Base-by-base conservation (phyloP, 2,888 invertebrate genomes). In the Caenorhabditis sinica region DNA sequence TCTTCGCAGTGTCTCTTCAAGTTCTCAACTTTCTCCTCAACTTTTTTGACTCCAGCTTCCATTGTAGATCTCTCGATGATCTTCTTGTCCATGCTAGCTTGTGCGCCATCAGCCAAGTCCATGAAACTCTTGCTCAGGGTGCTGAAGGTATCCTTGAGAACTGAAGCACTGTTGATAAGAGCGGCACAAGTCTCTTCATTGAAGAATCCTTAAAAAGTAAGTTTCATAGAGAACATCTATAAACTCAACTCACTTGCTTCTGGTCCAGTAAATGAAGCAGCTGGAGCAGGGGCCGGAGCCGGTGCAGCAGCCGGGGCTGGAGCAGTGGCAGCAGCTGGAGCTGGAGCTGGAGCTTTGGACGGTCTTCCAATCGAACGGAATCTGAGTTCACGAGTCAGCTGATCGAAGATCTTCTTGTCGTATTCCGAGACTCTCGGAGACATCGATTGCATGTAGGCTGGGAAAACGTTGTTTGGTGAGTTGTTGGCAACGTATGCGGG, bases 91-190 rank as follows among this genome's bases (percentile, higher is more conserved):
- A 65, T 71, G 30, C 43, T 58, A 25, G 79, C 25, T 25, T 79
- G 79, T 15, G 72, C 65, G 15, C 79, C 79, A 49, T 79, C 79
- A 15, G 72, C 79, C 33, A 79, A 30, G 65, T 79, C 79, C 63
- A 79, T 56, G 65, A 79, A 79, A 28, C 79, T 61, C 23, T 72
- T 79, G 79, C 79, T 79, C 25, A 71, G 25, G 5, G 36, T 56
- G 40, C 56, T 71, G 56, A 79, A 72, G 8, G 72, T 58, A 17
- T 72, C 69, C 58, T 72, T 79, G 33, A 79, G 65, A 5, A 65
- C 4, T 0, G 63, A 15, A 15, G 72, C 65, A 49, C 71, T 71
- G n/a, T 60, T 60, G 13, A 61, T 56, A 9, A 79, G 13, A 11
- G 72, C 71, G 25, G 79, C 79, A 33, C 72, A 51, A 23, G 71